Conservation (phyloP, 2,888 invertebrate species). For the Spodoptera exigua region DNA sequence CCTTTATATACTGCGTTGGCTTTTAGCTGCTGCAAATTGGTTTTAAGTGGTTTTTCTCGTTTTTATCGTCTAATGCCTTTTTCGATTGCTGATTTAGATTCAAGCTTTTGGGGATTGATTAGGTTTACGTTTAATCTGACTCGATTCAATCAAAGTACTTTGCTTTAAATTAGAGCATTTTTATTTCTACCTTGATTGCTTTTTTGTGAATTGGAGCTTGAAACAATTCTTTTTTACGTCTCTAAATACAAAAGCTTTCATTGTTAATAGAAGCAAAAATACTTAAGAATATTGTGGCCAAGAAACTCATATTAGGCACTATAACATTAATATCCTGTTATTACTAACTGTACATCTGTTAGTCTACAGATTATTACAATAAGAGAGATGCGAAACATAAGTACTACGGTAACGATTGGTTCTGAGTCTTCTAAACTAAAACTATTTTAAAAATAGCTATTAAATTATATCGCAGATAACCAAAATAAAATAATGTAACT, state of each 20-base stretch:
- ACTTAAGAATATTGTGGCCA: neutral
- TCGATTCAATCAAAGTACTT: constrained; percentile 12
- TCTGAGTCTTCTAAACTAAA: too few species aligned
- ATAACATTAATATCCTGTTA: too few species aligned
- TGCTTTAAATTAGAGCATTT: neutral
- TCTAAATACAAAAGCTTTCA: neutral
- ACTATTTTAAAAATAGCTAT: too few species aligned
- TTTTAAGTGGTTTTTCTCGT: constrained; percentile 54
- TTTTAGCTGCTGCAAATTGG: constrained; percentile 56
- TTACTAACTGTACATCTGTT: neutral
- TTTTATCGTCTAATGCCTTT: constrained; percentile 39
- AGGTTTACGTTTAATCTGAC: constrained; percentile 14
- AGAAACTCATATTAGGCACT: neutral
- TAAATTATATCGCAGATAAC: too few species aligned
- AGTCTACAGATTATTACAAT: neutral
- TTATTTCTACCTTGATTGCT: neutral
- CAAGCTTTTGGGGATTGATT: constrained; percentile 20
- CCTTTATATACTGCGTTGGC: constrained; percentile 57
- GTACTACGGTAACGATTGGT: too few species aligned
- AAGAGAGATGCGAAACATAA: neutral
- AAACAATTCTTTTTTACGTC: neutral
- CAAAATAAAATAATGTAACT: too few species aligned
- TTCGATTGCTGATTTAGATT: constrained; percentile 36
- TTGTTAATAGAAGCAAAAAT: neutral
- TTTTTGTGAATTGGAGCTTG: neutral